phyloP scores from a whole-genome alignment of 35 echinoderm and acorn worm genomes.

The Eucidaris tribuloides region DNA sequence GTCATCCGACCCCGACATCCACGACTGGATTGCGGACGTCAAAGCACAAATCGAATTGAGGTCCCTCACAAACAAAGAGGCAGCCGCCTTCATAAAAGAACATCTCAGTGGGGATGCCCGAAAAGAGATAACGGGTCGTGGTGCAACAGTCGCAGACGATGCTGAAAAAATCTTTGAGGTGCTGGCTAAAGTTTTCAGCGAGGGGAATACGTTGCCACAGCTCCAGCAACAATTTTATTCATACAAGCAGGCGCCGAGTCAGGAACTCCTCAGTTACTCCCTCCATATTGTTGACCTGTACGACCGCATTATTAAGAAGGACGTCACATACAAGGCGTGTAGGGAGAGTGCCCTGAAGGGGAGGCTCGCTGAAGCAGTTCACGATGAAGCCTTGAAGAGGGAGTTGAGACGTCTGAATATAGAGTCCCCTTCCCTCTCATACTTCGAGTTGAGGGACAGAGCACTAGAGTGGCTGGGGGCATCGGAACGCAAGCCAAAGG shows the following conservation, averaged over 20 bases:
- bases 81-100: slow-evolving; percentile 41
- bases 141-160: background rate
- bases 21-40: slow-evolving; percentile 54
- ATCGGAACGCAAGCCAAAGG: background rate
- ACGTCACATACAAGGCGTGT: background rate
- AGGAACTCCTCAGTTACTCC: slow-evolving; percentile 51
- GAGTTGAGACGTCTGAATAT: slow-evolving; percentile 36
- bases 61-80: background rate
- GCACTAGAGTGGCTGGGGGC: slow-evolving; percentile 56
- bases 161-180: slow-evolving; percentile 46
- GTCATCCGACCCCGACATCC: slow-evolving; percentile 23
- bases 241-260: background rate
- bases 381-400: slow-evolving; percentile 44
- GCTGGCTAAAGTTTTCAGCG: slow-evolving; percentile 68
- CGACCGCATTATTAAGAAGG: slow-evolving; percentile 26
- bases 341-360: slow-evolving; percentile 46
- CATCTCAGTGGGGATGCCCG: slow-evolving; percentile 55
- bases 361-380: slow-evolving; percentile 50
- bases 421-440: background rate
- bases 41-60: slow-evolving; percentile 33
- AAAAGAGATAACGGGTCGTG: slow-evolving; percentile 46
- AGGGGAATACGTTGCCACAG: slow-evolving; percentile 51
- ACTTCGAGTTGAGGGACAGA: slow-evolving; percentile 58
- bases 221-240: slow-evolving; percentile 75
- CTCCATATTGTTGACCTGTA: slow-evolving; percentile 48